phyloP scores from a whole-genome alignment of 2,888 invertebrate species.

The Strigamia maritima region DNA sequence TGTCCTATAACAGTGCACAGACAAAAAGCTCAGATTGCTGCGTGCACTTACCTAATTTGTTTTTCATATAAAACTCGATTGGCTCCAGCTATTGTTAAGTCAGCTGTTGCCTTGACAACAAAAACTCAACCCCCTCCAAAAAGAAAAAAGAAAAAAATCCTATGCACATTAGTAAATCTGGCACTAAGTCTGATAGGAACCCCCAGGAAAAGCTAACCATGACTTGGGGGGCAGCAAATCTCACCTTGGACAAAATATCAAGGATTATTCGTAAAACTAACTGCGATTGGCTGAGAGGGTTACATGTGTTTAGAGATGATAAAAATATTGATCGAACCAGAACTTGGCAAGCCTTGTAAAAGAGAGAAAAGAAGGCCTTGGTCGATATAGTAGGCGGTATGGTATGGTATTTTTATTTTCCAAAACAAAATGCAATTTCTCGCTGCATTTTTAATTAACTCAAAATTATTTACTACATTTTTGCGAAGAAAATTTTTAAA shows the following conservation, averaged over 20 bases:
- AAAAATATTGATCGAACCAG: conserved; percentile 32
- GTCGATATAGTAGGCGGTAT: neutral
- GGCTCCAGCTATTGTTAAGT: neutral
- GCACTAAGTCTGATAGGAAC: neutral
- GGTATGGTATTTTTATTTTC: no score
- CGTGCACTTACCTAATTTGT: neutral
- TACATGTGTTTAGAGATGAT: conserved; percentile 31
- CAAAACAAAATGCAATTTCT: neutral
- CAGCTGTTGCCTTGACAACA: neutral
- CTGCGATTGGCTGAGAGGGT: conserved; percentile 34
- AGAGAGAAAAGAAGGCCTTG: neutral
- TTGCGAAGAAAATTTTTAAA: neutral
- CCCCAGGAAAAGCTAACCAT: neutral
- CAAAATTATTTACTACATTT: neutral
- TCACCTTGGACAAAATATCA: neutral
- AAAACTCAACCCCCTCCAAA: no score
- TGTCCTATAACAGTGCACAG: neutral
- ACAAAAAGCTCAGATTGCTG: neutral
- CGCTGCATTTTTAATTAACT: neutral
- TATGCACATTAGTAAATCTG: neutral
- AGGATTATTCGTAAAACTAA: conserved; percentile 19
- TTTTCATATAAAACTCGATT: neutral
- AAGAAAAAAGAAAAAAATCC: neutral
- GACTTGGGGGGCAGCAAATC: neutral
- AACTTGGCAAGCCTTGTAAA: conserved; percentile 11